Conservation (phyloP, 2,113 vertebrate genomes). For the Spermophilus dauricus region DNA sequence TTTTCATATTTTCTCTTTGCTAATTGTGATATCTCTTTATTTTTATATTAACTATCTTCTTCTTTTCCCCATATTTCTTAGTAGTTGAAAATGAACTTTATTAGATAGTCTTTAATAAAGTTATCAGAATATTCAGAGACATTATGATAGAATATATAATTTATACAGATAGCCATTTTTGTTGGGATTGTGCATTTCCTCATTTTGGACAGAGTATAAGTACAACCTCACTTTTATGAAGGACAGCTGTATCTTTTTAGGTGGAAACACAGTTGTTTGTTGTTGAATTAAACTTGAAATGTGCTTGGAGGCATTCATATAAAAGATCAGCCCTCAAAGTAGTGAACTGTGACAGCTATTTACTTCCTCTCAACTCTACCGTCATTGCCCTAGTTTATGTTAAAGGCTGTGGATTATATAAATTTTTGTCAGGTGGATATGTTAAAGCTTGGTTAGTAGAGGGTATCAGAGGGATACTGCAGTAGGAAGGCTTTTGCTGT, state of each 20-base stretch:
- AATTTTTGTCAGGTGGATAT: background rate
- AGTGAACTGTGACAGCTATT: background rate
- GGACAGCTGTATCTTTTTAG: background rate
- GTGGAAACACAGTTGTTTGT: background rate
- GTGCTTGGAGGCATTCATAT: background rate
- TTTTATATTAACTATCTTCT: background rate
- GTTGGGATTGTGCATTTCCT: background rate
- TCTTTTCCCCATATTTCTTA: background rate
- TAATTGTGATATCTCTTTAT: background rate
- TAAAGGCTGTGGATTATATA: background rate
- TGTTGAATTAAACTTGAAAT: background rate
- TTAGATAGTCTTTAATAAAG: background rate
- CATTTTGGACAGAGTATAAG: background rate
- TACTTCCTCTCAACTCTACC: background rate
- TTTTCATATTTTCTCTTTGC: background rate
- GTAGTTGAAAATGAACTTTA: background rate
- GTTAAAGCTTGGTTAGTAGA: slow-evolving; percentile 28
- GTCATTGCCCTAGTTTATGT: background rate
- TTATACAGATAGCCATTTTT: background rate
- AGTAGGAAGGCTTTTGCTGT: background rate
- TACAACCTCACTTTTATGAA: background rate
- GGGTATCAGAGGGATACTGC: background rate
- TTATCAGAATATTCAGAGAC: slow-evolving; percentile 6
- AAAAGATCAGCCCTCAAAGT: background rate
- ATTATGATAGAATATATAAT: background rate